Conservation (phyloP, 2,888 invertebrate genomes). For the Acanthosoma haemorrhoidale region DNA sequence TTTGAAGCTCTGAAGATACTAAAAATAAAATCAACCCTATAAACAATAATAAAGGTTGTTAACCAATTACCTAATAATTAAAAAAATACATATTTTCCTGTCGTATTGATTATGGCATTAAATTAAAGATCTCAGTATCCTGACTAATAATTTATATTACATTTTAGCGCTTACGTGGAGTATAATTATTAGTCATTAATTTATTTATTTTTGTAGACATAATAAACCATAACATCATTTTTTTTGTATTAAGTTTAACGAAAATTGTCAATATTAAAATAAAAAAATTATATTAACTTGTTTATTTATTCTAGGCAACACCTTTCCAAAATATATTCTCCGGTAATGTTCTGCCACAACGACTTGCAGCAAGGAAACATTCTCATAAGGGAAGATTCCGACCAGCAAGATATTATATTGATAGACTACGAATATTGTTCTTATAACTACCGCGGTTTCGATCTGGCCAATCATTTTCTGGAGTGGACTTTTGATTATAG, state of each 20-base stretch:
- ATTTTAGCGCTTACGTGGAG: no score
- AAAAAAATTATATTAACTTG: background rate
- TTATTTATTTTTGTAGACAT: background rate
- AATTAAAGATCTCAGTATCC: no score
- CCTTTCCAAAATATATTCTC: constrained; percentile 54
- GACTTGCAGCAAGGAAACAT: constrained; percentile 88
- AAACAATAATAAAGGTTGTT: no score
- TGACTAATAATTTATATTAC: no score
- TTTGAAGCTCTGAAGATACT: no score
- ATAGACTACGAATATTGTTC: constrained; percentile 95
- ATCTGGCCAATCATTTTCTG: constrained; percentile 89
- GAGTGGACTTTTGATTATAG: constrained; percentile 91
- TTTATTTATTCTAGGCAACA: constrained; percentile 47
- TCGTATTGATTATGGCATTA: no score
- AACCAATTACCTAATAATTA: no score
- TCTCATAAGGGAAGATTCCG: constrained; percentile 51
- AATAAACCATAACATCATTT: background rate
- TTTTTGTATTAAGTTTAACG: background rate
- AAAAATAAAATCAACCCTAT: no score
- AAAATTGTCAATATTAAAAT: background rate
- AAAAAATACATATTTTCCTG: no score
- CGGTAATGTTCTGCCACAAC: constrained; percentile 91
- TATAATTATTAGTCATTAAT: no score
- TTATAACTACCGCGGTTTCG: constrained; percentile 89
- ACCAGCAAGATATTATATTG: constrained; percentile 62